Evolutionary conservation across 2,888 invertebrate species (phyloP), one percentile per base, ranked within the genome.

Genomic region (Hypselothyrea guttata): DNA sequence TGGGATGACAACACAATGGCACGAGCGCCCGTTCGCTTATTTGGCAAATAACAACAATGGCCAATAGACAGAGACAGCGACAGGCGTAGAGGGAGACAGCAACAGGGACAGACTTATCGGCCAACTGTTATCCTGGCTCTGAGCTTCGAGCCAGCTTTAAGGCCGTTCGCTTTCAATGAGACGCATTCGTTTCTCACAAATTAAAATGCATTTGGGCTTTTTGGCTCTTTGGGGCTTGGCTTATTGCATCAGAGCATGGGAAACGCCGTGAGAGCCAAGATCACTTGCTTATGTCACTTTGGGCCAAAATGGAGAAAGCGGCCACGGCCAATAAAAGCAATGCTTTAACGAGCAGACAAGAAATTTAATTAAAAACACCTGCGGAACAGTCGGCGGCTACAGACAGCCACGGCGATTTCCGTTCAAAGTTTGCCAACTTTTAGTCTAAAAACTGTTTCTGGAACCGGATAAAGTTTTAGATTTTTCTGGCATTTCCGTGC

Each of bases 1-100:
- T n/a, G 22, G 11, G 18, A 3, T 22, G 28, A 7, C 9, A 9
- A 7, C 9, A 1, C 28, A 8, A 1, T 15, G 22, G 18, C 38
- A 38, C 42, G 34, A 16, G 35, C 45, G 56, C 55, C 46, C 69
- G 62, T 63, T 61, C 55, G 64, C 52, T 81, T 81, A 81, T 84
- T 78, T 73, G 82, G 57, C 74, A 78, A 78, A 77, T 76, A 78
- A 81, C 77, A 84, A 84, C 82, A 81, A 77, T 65, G 60, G 58
- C 59, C 63, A 73, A 60, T 2, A 66, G 55, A 73, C 61, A 59
- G 66, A 52, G 53, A 52, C 37, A 51, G 49, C 27, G 41, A 22
- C 41, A 16, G 33, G n/a, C n/a, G n/a, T n/a, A n/a, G n/a, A n/a
- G n/a, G n/a, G n/a, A 11, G 22, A 33, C 18, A 11, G 11, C 13